A percentile compares a stretch with the other conserved stretches of the same genome.
These are phyloP conservation scores for Barbus barbus DNA, from an alignment of 2,113 vertebrate genomes.

Conservation along the genomic window DNA sequence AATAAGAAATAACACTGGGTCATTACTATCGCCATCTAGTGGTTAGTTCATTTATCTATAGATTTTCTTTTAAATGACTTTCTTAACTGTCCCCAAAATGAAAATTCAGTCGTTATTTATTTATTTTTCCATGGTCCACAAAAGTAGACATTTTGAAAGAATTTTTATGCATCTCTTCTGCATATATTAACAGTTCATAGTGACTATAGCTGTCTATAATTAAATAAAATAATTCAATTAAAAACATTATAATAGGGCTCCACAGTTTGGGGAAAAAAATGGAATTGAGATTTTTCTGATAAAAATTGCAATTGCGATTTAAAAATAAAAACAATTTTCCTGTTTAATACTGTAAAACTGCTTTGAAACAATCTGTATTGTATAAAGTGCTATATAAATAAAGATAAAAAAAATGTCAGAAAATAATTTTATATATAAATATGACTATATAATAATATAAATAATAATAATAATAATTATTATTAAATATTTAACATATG, in stretches of 20 bases:
- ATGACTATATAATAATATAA: too few relatives aligned
- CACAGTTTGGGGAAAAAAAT: neutral
- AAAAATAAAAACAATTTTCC: too few relatives aligned
- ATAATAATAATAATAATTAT: too few relatives aligned
- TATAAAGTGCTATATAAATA: too few relatives aligned
- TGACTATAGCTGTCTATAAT: neutral
- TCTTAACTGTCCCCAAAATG: neutral
- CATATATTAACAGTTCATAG: neutral
- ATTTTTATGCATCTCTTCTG: neutral
- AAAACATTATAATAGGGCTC: neutral
- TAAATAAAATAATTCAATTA: neutral
- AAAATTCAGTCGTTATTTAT: neutral
- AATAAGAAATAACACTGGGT: constrained; percentile 25
- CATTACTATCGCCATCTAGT: constrained; percentile 63
- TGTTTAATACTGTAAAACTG: too few relatives aligned
- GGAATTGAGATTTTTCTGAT: too few relatives aligned
- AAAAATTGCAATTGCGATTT: too few relatives aligned
- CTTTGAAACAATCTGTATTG: too few relatives aligned
- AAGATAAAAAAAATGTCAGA: too few relatives aligned
- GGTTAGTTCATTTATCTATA: constrained; percentile 39
- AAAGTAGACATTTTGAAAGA: neutral
- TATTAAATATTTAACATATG: too few relatives aligned
- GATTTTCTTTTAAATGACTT: neutral
- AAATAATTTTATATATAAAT: too few relatives aligned
- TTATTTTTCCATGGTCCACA: neutral